Percentiles rank a stretch among this genome's conserved stretches.
phyloP scores from a whole-genome alignment of 2,797 vertebrate genomes.

The Sebastes vulpes region DNA sequence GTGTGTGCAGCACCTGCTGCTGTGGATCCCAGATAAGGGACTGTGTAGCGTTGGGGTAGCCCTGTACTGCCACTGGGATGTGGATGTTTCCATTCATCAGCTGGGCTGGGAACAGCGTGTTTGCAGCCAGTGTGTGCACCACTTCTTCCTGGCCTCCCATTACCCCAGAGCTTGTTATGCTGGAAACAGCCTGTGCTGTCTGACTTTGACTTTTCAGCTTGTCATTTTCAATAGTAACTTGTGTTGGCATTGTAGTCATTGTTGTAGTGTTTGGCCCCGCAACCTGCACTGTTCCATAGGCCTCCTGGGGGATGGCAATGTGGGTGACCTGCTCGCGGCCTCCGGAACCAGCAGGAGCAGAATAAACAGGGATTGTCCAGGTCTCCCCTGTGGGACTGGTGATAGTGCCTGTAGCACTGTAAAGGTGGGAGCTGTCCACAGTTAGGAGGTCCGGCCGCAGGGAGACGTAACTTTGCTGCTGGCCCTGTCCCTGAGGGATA shows the following conservation, averaged over 20 bases:
- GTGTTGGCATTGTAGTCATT: constrained; percentile 84
- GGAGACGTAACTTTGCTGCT: constrained; percentile 97
- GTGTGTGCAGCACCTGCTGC: constrained; percentile 92
- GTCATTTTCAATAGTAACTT: constrained; percentile 93
- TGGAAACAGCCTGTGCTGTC: constrained; percentile 87
- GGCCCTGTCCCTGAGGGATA: constrained; percentile 96
- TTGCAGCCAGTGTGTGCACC: constrained; percentile 93
- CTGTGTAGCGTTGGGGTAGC: constrained; percentile 93
- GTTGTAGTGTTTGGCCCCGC: constrained; percentile 91
- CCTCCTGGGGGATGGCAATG: constrained; percentile 97
- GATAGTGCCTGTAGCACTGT: constrained; percentile 97
- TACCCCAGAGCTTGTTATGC: constrained; percentile 90
- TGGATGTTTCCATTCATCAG: constrained; percentile 99
- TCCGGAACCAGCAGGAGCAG: constrained; percentile 90
- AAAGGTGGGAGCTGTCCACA: constrained; percentile 97
- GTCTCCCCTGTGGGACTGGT: constrained; percentile 98
- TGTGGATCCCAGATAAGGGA: constrained; percentile 98
- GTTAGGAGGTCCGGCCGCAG: constrained; percentile 96
- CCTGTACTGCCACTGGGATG: constrained; percentile 97
- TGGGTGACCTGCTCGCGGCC: constrained; percentile 96
- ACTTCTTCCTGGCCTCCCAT: constrained; percentile 95
- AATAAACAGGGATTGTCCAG: constrained; percentile 99
- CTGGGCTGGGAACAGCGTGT: constrained; percentile 96
- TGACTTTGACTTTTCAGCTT: constrained; percentile 89
- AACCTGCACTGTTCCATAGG: constrained; percentile 93